A percentile compares a stretch with the other conserved stretches of the same genome.
These are phyloP conservation scores for Salvelinus sp. DNA, from an alignment of 2,113 vertebrate genomes.

Conservation along the genomic window DNA sequence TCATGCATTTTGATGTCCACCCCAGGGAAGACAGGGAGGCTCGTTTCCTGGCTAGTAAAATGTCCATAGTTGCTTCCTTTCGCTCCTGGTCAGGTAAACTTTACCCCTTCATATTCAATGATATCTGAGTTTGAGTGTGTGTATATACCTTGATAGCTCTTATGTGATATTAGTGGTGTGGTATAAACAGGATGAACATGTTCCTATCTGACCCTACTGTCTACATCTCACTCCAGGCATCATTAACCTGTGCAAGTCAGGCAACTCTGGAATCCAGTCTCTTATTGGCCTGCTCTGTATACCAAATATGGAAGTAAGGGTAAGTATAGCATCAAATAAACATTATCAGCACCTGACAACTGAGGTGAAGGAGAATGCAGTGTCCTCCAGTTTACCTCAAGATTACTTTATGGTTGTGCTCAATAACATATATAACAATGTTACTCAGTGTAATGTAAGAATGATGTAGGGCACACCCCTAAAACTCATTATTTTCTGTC, in stretches of 20 bases:
- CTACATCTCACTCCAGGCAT: constrained; percentile 78
- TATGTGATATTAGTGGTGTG: background rate
- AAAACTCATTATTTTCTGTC: too few relatives aligned
- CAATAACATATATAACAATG: background rate
- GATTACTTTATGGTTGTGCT: background rate
- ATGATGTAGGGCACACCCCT: too few relatives aligned
- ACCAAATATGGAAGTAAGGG: constrained; percentile 99
- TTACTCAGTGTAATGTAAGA: background rate
- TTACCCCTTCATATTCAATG: background rate
- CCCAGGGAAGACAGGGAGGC: constrained; percentile 93
- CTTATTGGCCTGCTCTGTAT: constrained; percentile 96
- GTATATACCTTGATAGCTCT: background rate
- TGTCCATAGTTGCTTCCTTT: constrained; percentile 97
- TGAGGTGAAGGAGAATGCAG: background rate
- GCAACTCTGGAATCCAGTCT: constrained; percentile 96
- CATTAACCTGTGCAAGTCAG: constrained; percentile 95
- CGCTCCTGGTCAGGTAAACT: constrained; percentile 96
- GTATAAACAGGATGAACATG: background rate
- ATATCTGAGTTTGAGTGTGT: background rate
- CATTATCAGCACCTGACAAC: background rate
- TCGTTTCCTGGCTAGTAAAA: constrained; percentile 93
- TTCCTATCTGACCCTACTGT: background rate
- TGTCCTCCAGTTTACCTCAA: background rate
- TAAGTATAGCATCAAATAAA: constrained; percentile 60
- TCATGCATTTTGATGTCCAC: background rate